A percentile compares a stretch with the other conserved stretches of the same genome.
Conservation (phyloP, 2,113 vertebrate species). For the Panthera tigris region DNA sequence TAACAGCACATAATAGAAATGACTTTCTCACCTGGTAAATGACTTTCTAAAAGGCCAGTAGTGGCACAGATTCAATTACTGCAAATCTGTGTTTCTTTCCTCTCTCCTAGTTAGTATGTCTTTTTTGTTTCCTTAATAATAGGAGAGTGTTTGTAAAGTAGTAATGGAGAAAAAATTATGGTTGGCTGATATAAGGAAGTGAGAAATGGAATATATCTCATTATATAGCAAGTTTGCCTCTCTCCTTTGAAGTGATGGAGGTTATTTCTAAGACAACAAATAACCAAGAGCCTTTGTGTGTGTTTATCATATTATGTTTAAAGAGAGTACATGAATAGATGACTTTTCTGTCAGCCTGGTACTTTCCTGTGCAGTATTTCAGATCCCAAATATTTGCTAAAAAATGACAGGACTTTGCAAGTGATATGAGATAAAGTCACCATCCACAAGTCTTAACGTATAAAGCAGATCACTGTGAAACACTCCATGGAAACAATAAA, state of each 20-base stretch:
- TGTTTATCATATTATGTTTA: constrained; percentile 29
- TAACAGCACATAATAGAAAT: constrained; percentile 73
- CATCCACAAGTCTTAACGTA: constrained; percentile 64
- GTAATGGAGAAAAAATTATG: constrained; percentile 46
- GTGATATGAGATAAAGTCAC: constrained; percentile 71
- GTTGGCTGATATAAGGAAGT: constrained; percentile 2
- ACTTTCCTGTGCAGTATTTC: constrained; percentile 52
- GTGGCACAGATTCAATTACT: constrained; percentile 72
- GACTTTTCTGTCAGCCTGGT: constrained; percentile 9
- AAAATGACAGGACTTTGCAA: constrained; percentile 66
- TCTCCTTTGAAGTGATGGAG: constrained; percentile 37
- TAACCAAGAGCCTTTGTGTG: background rate
- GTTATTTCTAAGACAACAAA: constrained; percentile 35
- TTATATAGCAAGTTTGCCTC: constrained; percentile 18
- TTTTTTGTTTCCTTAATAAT: constrained; percentile 70
- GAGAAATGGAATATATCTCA: constrained; percentile 26
- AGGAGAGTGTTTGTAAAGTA: constrained; percentile 43
- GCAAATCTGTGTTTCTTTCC: constrained; percentile 51
- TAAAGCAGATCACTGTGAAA: constrained; percentile 59
- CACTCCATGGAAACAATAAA: constrained; percentile 34
- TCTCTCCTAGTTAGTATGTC: constrained; percentile 29
- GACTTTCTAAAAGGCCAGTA: constrained; percentile 76
- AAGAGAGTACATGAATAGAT: constrained; percentile 41
- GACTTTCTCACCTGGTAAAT: constrained; percentile 78
- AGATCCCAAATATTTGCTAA: constrained; percentile 47